Evolutionary conservation across 2,797 vertebrate genomes (phyloP), one percentile per base, ranked within the genome.

Genomic region (Pseudotriccus pelzelni): DNA sequence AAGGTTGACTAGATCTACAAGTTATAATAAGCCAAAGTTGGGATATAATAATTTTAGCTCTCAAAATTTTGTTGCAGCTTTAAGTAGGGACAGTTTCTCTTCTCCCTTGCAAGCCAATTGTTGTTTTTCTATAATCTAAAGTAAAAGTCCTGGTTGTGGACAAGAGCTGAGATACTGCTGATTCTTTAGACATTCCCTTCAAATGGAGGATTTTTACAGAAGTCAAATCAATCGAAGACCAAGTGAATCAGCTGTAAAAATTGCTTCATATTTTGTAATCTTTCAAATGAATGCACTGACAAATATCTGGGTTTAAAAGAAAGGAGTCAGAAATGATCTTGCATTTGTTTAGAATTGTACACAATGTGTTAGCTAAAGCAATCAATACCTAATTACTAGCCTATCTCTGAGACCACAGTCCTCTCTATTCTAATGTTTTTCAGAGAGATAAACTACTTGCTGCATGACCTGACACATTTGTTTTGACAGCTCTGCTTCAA

Each of bases 381-480:
- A 98, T 98, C 98, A 96, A 98, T 98, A 98, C 55, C 84, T 97
- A 98, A 98, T 98, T 98, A 98, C 91, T 63, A 96, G 94, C 90
- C 95, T 96, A 87, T 95, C 94, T 97, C 81, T 8, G 32, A 96
- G 83, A 73, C 84, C 90, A 63, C 69, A 89, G 72, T 55, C 59
- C 68, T 95, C 89, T 97, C 86, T 96, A 59, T 93, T 97, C 87
- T 97, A 95, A 96, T 92, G 86, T 93, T 96, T 97, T 97, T 93
- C 79, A 91, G 80, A 92, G 94, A 97, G 96, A 97, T 97, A 97
- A 97, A 96, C 67, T 69, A 86, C 87, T 95, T 64, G 2, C 84
- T 94, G 78, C 87, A 86, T 95, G 96, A 96, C 96, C 95, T 90
- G 90, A 94, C 87, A 52, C 30, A 84, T 97, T 97, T 96, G 68